phyloP scores from a whole-genome alignment of 1,140 invertebrate genomes.

The Drosophila sp. region DNA sequence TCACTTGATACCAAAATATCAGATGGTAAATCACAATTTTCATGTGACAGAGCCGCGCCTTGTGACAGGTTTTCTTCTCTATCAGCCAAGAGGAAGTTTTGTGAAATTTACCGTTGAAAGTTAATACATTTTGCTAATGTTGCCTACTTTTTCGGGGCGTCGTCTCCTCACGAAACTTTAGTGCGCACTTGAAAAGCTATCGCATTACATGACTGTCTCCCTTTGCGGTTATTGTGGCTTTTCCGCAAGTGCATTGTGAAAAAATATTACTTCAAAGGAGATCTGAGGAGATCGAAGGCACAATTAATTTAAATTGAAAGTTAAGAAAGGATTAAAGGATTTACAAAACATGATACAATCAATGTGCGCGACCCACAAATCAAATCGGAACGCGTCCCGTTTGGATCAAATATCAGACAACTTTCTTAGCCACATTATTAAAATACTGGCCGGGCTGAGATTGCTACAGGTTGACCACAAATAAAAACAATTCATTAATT shows the following conservation, averaged over 20 bases:
- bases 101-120: conserved; percentile 22
- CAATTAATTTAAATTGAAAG: conserved; percentile 17
- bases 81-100: conserved; percentile 11
- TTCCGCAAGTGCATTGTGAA: conserved; percentile 9
- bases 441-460: neutral
- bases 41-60: conserved; percentile 15
- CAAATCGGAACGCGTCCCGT: neutral
- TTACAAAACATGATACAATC: neutral
- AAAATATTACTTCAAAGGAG: conserved; percentile 18
- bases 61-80: conserved; percentile 23
- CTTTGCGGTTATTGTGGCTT: conserved; percentile 19
- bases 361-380: neutral
- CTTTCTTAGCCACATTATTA: neutral
- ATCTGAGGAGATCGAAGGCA: too few relatives aligned
- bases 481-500: too few relatives aligned
- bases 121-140: conserved; percentile 21
- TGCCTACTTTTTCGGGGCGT: conserved; percentile 9
- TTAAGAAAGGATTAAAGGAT: conserved; percentile 1
- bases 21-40: conserved; percentile 3
- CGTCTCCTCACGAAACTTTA: neutral
- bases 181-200: conserved; percentile 27
- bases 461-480: neutral
- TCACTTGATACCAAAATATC: conserved; percentile 10
- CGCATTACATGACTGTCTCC: conserved; percentile 19
- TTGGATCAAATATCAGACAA: neutral